phyloP scores from a whole-genome alignment of 1,140 invertebrate genomes.

The Ruditapes philippinarum region DNA sequence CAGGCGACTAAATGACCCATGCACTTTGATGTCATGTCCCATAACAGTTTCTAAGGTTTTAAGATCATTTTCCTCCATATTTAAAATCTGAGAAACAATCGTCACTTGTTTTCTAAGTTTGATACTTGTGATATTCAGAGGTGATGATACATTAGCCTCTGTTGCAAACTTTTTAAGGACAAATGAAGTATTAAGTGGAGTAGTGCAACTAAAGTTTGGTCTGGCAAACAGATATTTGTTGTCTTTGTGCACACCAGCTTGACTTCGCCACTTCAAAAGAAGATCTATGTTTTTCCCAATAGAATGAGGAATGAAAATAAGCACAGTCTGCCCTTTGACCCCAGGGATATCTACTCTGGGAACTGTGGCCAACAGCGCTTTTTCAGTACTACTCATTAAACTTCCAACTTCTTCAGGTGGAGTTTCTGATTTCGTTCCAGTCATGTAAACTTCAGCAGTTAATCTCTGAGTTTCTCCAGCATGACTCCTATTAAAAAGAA shows the following conservation, averaged over 20 bases:
- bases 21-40: conserved; percentile 63
- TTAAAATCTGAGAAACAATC: conserved; percentile 51
- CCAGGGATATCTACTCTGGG: conserved; percentile 41
- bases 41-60: conserved; percentile 47
- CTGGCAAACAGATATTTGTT: conserved; percentile 39
- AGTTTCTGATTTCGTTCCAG: neutral
- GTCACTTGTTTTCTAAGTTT: conserved; percentile 54
- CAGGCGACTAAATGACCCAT: conserved; percentile 41
- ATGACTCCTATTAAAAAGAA: conserved; percentile 43
- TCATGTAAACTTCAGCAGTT: neutral
- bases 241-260: neutral
- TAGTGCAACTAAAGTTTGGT: neutral
- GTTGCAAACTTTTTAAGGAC: conserved; percentile 5
- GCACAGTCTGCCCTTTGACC: conserved; percentile 45
- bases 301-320: conserved; percentile 18
- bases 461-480: conserved; percentile 29
- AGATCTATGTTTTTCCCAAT: neutral
- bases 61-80: conserved; percentile 50
- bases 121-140: conserved; percentile 11
- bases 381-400: neutral
- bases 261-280: neutral
- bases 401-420: neutral
- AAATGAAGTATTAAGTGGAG: neutral
- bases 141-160: neutral
- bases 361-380: neutral